phyloP scores from a whole-genome alignment of 30 jellyfish, hydroid and myxozoan genomes.

The Turritopsis rubra region DNA sequence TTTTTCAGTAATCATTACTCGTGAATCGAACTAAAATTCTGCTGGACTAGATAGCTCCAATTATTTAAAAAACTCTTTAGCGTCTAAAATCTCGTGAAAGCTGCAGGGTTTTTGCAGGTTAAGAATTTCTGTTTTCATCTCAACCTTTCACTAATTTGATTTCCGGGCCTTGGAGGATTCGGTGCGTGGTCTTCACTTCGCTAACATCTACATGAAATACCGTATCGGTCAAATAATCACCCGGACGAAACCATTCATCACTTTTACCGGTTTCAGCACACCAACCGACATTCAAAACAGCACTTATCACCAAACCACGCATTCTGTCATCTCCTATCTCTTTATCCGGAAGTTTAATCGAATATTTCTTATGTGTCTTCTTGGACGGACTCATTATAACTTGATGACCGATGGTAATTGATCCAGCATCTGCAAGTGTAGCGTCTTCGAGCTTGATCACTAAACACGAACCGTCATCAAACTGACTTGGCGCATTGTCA shows the following conservation, averaged over 20 bases:
- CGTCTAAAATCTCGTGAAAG: too few species aligned
- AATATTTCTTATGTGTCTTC: not conserved
- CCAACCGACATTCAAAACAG: conserved; percentile 9
- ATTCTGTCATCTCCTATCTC: not conserved
- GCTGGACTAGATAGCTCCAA: too few species aligned
- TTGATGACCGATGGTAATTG: not conserved
- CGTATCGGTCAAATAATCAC: conserved; percentile 13
- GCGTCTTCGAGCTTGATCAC: not conserved
- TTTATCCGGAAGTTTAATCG: not conserved
- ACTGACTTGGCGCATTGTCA: not conserved
- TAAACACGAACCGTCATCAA: not conserved
- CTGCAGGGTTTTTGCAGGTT: too few species aligned
- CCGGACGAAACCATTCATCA: not conserved
- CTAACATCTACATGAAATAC: not conserved
- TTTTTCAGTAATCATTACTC: too few species aligned
- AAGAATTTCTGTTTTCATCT: too few species aligned
- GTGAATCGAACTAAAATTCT: too few species aligned
- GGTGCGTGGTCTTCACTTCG: not conserved
- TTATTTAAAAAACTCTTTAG: too few species aligned
- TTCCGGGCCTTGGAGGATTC: not conserved
- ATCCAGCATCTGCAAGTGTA: not conserved
- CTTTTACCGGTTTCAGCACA: not conserved
- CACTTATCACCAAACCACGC: not conserved
- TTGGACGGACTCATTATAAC: not conserved
- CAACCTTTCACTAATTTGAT: not conserved